Evolutionary conservation across 2,113 vertebrate species (phyloP).

Genomic region (Syrmaticus mikado): DNA sequence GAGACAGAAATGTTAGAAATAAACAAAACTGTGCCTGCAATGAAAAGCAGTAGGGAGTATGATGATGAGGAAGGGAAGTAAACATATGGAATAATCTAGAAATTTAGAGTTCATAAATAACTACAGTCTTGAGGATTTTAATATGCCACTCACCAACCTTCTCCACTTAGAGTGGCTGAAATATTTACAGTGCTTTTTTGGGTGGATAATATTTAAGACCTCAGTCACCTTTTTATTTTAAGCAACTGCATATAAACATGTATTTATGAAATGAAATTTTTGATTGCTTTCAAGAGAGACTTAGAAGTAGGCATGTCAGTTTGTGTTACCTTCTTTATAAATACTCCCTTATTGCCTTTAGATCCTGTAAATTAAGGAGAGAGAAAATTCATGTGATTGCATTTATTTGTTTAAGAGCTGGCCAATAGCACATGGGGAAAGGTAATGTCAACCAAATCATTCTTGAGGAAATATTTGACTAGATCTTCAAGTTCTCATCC

Average conservation of each 20-base stretch:
- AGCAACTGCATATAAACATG: conserved; percentile 7
- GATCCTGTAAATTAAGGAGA: not conserved
- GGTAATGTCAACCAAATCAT: not conserved
- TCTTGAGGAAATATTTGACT: not conserved
- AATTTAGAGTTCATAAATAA: conserved; percentile 36
- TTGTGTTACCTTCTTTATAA: not conserved
- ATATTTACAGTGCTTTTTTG: conserved; percentile 25
- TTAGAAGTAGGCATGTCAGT: not conserved
- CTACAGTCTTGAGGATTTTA: conserved; percentile 39
- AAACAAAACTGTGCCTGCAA: not conserved
- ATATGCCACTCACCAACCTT: conserved; percentile 18
- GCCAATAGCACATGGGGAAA: not conserved
- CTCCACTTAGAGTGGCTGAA: conserved; percentile 12
- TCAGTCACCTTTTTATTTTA: conserved; percentile 19
- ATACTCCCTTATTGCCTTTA: not conserved
- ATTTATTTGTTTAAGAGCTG: not conserved
- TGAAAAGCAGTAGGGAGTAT: not conserved
- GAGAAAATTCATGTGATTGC: not conserved
- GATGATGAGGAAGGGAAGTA: not conserved
- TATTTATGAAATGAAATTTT: conserved; percentile 48
- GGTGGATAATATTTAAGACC: conserved; percentile 51
- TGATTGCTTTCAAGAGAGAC: not conserved
- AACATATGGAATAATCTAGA: conserved; percentile 41
- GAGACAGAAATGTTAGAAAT: not conserved
- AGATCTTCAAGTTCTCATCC: not conserved